A percentile compares a stretch with the other conserved stretches of the same genome.
Evolutionary conservation across 35 echinoderm and acorn worm species (phyloP).

Genomic region (Hemicentrotus pulcherrimus): DNA sequence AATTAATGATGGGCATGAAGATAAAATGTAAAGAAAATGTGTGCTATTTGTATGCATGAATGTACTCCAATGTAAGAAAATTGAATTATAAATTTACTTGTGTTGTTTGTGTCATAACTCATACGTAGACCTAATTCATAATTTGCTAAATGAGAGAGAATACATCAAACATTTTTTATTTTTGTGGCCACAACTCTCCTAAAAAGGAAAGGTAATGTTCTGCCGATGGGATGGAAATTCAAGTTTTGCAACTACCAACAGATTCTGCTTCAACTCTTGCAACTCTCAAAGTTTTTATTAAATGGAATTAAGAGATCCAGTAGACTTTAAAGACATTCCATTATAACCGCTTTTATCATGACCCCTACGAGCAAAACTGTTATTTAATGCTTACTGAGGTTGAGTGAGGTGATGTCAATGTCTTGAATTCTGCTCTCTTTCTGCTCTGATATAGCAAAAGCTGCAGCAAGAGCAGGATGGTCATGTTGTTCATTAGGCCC

Average conservation of each 20-base stretch:
- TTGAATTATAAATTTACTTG: no score
- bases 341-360: background rate
- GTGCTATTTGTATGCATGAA: no score
- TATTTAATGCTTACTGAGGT: background rate
- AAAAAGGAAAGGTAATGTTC: no score
- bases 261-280: background rate
- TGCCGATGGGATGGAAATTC: background rate
- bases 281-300: background rate
- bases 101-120: no score
- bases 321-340: background rate
- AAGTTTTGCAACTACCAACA: background rate
- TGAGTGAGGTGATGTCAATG: background rate
- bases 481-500: background rate
- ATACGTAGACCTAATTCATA: no score
- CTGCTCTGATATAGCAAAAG: background rate
- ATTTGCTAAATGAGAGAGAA: no score
- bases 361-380: background rate
- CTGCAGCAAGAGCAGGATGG: background rate
- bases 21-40: no score
- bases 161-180: no score
- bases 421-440: constrained; percentile 28
- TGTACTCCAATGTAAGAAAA: no score
- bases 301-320: background rate
- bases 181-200: no score
- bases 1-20: background rate